phyloP scores from a whole-genome alignment of 2,113 vertebrate species.

The Okapia johnstoni region DNA sequence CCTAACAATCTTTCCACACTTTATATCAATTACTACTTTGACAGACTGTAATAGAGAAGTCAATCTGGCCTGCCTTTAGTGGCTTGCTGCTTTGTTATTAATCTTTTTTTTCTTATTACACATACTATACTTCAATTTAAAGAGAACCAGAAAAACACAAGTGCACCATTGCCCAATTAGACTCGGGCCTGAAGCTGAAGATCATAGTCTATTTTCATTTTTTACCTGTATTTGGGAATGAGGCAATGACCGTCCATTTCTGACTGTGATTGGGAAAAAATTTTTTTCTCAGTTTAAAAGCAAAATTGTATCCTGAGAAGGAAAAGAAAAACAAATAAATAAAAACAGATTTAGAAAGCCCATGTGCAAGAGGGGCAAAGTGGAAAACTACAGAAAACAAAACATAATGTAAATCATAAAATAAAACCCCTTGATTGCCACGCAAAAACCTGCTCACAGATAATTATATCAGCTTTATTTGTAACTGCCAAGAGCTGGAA shows the following conservation, averaged over 20 bases:
- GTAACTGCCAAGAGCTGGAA: not conserved
- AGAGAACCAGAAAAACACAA: not conserved
- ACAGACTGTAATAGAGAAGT: constrained; percentile 33
- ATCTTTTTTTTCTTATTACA: not conserved
- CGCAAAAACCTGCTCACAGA: not conserved
- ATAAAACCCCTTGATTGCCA: not conserved
- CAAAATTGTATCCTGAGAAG: not conserved
- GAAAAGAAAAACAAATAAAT: not conserved
- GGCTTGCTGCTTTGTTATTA: constrained; percentile 29
- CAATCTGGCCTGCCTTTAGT: not conserved
- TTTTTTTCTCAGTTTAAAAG: not conserved
- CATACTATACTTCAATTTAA: constrained; percentile 27
- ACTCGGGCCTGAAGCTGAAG: not conserved
- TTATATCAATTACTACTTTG: constrained; percentile 39
- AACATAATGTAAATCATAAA: not conserved
- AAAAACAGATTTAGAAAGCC: not conserved
- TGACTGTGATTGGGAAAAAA: not conserved
- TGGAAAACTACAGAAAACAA: not conserved
- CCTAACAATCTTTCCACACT: constrained; percentile 22
- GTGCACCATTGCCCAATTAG: not conserved
- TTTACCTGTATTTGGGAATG: constrained; percentile 9
- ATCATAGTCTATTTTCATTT: constrained; percentile 21
- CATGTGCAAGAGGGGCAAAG: not conserved
- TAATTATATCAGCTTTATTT: not conserved
- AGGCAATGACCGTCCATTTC: not conserved